A percentile compares a stretch with the other conserved stretches of the same genome.
Evolutionary conservation across 2,797 vertebrate species (phyloP).

Genomic region (Margarornis squamiger): DNA sequence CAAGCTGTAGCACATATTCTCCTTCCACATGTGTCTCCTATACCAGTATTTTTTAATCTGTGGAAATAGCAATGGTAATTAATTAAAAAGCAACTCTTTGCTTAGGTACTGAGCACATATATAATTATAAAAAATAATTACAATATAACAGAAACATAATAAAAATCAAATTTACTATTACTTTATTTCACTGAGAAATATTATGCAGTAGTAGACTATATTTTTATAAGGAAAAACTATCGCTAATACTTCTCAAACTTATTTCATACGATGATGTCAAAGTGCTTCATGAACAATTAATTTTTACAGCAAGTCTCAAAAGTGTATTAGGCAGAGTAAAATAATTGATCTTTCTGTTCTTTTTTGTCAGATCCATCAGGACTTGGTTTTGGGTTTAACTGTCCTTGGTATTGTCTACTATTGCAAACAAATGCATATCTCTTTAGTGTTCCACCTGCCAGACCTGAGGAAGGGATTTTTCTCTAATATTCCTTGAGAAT

Average conservation of each 20-base stretch:
- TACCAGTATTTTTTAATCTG: background rate
- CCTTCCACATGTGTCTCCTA: background rate
- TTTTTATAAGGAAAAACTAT: background rate
- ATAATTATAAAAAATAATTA: constrained; percentile 3
- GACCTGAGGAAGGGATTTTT: background rate
- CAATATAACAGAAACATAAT: background rate
- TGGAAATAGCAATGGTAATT: background rate
- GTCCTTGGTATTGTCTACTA: background rate
- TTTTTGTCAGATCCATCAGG: background rate
- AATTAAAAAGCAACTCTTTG: background rate
- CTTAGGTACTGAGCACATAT: background rate
- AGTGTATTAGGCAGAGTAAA: background rate
- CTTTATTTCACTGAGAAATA: background rate
- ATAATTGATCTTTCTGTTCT: background rate
- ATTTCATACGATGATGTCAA: background rate
- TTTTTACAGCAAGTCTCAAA: background rate
- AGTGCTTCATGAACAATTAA: background rate
- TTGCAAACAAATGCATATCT: background rate
- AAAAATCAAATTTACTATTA: background rate
- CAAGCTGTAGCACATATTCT: background rate
- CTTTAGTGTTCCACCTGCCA: background rate
- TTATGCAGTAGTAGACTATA: background rate
- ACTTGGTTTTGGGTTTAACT: background rate
- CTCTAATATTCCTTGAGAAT: background rate
- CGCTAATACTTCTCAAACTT: background rate